Evolutionary conservation across 2,797 vertebrate species (phyloP).

Genomic region (Sebastes taczanowskii): DNA sequence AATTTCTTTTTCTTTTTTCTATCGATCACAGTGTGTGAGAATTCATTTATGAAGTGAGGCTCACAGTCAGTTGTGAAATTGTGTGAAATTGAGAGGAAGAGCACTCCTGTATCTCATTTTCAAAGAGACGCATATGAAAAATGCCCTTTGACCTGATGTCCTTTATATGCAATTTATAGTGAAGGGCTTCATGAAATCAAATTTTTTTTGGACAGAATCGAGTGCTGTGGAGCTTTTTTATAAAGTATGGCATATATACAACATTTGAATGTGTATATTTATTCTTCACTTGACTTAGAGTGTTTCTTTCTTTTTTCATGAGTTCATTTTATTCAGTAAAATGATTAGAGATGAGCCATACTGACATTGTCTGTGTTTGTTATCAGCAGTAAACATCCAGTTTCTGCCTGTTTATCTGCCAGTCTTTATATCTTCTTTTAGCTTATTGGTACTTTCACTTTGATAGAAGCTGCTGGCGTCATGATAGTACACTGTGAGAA

Average conservation of each 20-base stretch:
- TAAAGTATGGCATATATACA: neutral
- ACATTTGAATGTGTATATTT: neutral
- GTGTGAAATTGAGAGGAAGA: constrained; percentile 29
- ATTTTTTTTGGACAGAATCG: neutral
- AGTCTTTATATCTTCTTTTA: constrained; percentile 3
- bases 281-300: neutral
- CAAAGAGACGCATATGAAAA: constrained; percentile 46
- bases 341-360: neutral
- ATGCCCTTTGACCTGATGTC: constrained; percentile 65
- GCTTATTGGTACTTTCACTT: constrained; percentile 23
- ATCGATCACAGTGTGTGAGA: constrained; percentile 18
- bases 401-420: neutral
- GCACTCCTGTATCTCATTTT: constrained; percentile 25
- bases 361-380: neutral
- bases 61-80: constrained; percentile 28
- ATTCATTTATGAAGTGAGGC: constrained; percentile 30
- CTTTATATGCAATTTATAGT: constrained; percentile 54
- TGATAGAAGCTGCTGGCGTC: constrained; percentile 46
- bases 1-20: neutral
- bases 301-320: neutral
- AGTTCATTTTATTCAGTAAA: neutral
- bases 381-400: neutral
- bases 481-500: constrained; percentile 31
- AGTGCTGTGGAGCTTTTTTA: neutral
- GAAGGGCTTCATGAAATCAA: constrained; percentile 10